phyloP scores from a whole-genome alignment of 2,888 invertebrate species.

The Eilema sororculum region DNA sequence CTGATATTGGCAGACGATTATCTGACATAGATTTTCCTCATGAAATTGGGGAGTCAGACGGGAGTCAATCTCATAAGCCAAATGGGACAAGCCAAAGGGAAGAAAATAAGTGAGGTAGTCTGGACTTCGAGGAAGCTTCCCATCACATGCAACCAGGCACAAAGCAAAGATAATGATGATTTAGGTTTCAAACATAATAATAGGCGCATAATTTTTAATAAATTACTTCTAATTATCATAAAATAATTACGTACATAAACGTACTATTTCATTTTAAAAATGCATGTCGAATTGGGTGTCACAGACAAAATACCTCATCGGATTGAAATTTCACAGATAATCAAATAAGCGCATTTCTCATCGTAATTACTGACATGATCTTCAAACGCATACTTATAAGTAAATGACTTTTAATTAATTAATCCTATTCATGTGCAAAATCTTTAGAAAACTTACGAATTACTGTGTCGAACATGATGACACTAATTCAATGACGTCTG shows the following conservation, averaged over 20 bases:
- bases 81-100: no score
- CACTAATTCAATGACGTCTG: neutral
- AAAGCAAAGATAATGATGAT: no score
- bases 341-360: slow-evolving; percentile 28
- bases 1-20: no score
- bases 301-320: slow-evolving; percentile 12
- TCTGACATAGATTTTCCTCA: no score
- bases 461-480: neutral
- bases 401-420: slow-evolving; percentile 37
- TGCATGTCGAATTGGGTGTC: neutral
- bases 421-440: slow-evolving; percentile 43
- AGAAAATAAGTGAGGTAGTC: no score
- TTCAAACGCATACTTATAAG: slow-evolving; percentile 18
- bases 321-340: slow-evolving; percentile 46
- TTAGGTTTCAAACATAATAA: no score
- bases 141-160: no score
- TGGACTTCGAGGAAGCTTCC: no score
- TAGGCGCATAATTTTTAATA: no score
- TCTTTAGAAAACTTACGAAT: slow-evolving; percentile 25
- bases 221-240: neutral
- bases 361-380: slow-evolving; percentile 20
- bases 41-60: no score
- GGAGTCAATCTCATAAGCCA: no score
- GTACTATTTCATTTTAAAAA: neutral
- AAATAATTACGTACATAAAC: neutral